These are phyloP conservation scores for Sylvicapra grimmia DNA, from an alignment of 2,113 vertebrate species.

Conservation along the genomic window DNA sequence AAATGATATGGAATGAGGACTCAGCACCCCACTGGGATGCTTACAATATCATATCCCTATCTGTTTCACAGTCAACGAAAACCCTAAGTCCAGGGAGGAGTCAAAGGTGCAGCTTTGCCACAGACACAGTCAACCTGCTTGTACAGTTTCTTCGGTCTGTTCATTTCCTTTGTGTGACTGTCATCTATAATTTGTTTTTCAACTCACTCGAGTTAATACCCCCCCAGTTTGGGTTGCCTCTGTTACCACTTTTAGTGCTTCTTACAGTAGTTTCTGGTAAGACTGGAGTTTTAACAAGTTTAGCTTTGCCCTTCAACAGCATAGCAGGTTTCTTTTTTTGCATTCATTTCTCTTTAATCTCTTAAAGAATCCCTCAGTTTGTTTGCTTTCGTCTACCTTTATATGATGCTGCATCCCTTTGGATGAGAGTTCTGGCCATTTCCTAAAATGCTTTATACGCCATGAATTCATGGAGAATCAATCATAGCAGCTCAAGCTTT, in stretches of 20 bases:
- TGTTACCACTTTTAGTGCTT: not conserved
- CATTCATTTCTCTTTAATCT: not conserved
- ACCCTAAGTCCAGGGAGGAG: not conserved
- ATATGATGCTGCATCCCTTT: not conserved
- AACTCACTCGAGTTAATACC: not conserved
- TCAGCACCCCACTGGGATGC: not conserved
- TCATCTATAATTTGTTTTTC: not conserved
- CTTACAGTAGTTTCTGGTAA: not conserved
- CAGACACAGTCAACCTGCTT: not conserved
- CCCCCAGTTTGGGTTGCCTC: not conserved
- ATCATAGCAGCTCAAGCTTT: not conserved
- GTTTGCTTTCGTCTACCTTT: not conserved
- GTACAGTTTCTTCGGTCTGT: not conserved
- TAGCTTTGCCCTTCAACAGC: not conserved
- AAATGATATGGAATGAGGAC: slow-evolving; percentile 40
- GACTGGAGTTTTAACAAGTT: not conserved
- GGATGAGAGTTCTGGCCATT: not conserved
- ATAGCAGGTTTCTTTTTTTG: not conserved
- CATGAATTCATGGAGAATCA: not conserved
- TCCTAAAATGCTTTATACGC: not conserved
- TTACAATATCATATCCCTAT: not conserved
- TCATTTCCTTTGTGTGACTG: not conserved
- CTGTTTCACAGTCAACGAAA: not conserved
- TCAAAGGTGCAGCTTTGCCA: not conserved
- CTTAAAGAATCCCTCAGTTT: not conserved